Evolutionary conservation across 2,797 vertebrate genomes (phyloP), one percentile per base, ranked within the genome.

Genomic region (Tragelaphus eurycerus): DNA sequence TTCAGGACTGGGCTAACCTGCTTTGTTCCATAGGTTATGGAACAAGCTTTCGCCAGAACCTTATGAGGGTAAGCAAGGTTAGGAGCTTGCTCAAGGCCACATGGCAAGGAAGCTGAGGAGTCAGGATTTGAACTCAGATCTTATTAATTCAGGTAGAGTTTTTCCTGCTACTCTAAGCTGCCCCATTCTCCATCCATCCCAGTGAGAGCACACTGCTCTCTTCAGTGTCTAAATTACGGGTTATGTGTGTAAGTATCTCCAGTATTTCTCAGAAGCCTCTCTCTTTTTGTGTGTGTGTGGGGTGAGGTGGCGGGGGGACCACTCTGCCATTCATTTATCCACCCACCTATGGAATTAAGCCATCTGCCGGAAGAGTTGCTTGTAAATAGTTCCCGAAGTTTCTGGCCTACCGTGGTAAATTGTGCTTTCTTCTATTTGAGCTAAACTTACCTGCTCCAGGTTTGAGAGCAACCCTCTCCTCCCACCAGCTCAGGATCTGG

Each of bases 141-240:
- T 96, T 94, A 50, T 90, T 92, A 82, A 88, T 74, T 83, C 55
- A 87, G 29, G 27, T 67, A 31, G 71, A 89, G 46, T 34, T 91
- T 78, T 81, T 27, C 59, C 54, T 79, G 14, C 21, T 74, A 46
- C 3, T 74, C 62, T 50, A 86, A 81, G 74, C 21, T 34, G 46
- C 64, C 50, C 57, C 52, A 27, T 89, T 86, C 31, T 91, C 74
- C 79, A 86, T 12, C 31, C 55, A 67, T 23, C 54, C 48, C 54
- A 76, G 1, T 91, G 84, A 83, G 16, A 54, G 23, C 27, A 52
- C 25, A 27, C 17, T 13, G 3, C 71, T 10, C 82, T 91, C 71
- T 27, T 85, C 50, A 48, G 38, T 27, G 74, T 85, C 86, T 55
- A 76, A 17, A 11, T 83, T 62, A 76, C 59, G 16, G 79, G 34